A percentile compares a stretch with the other conserved stretches of the same genome.
phyloP scores from a whole-genome alignment of 2,888 invertebrate genomes.

The Ectobius pallidus region DNA sequence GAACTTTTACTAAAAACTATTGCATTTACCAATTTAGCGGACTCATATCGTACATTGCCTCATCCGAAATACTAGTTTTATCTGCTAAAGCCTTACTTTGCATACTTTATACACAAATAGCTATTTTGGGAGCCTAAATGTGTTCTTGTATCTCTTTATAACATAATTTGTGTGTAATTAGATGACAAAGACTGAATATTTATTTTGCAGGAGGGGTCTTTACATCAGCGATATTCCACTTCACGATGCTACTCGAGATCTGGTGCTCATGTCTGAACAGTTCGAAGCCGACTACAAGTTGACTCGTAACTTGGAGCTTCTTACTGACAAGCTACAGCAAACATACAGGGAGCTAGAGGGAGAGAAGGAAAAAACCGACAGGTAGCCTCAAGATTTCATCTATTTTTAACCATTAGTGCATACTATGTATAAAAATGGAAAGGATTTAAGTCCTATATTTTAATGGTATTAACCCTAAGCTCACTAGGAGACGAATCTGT shows the following conservation, averaged over 20 bases:
- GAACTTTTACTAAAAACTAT: too few relatives aligned
- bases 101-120: too few relatives aligned
- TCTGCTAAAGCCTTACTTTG: too few relatives aligned
- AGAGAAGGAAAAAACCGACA: conserved; percentile 95
- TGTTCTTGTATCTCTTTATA: too few relatives aligned
- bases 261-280: conserved; percentile 94
- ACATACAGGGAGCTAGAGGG: conserved; percentile 91
- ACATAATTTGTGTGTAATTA: too few relatives aligned
- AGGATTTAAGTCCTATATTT: not conserved
- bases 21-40: too few relatives aligned
- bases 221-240: conserved; percentile 94
- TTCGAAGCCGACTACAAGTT: conserved; percentile 97
- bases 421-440: not conserved
- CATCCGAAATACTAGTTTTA: too few relatives aligned
- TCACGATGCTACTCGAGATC: conserved; percentile 93
- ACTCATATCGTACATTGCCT: too few relatives aligned
- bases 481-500: not conserved
- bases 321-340: conserved; percentile 94
- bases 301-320: conserved; percentile 89
- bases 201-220: conserved; percentile 73
- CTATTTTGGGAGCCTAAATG: too few relatives aligned
- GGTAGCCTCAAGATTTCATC: conserved; percentile 59
- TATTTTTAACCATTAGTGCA: not conserved
- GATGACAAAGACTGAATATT: too few relatives aligned
- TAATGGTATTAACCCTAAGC: not conserved